Conservation (phyloP, 37 sponge, comb jelly and placozoan genomes). For the Beroe ovata region DNA sequence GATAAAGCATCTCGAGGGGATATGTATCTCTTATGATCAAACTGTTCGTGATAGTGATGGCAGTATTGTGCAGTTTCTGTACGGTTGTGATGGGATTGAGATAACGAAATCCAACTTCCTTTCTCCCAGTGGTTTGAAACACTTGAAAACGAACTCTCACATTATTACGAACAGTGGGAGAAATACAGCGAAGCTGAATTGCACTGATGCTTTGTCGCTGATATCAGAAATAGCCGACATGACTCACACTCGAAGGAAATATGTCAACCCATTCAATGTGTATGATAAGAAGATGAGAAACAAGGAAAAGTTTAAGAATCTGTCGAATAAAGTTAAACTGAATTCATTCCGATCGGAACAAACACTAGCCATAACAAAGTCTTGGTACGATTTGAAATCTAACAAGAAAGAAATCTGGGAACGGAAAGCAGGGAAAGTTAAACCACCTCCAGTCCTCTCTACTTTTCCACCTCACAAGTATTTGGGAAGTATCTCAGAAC, state of each 20-base stretch:
- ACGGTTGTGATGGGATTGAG: slow-evolving; percentile 93
- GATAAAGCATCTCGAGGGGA: slow-evolving; percentile 94
- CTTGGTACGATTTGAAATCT: not conserved
- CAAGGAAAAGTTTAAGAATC: slow-evolving; percentile 4
- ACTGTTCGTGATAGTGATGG: slow-evolving; percentile 97
- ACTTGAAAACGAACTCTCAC: not conserved
- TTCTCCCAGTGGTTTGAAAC: slow-evolving; percentile 18
- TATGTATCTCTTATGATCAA: slow-evolving; percentile 84
- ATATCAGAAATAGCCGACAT: not conserved
- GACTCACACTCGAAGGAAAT: not conserved
- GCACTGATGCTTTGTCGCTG: not conserved
- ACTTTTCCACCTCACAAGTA: slow-evolving; percentile 71
- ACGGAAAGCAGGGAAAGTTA: slow-evolving; percentile 9
- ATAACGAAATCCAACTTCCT: slow-evolving; percentile 70
- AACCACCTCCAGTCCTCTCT: slow-evolving; percentile 75
- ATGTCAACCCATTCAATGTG: not conserved
- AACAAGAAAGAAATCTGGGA: not conserved
- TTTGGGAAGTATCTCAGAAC: slow-evolving; percentile 84
- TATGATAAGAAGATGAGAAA: slow-evolving; percentile 23
- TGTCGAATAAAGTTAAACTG: not conserved
- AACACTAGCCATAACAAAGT: not conserved
- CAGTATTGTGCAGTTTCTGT: slow-evolving; percentile 89
- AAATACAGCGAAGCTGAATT: slow-evolving; percentile 14
- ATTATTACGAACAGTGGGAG: not conserved
- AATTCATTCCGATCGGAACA: slow-evolving; percentile 17